Evolutionary conservation across 2,888 invertebrate species (phyloP), one percentile per base, ranked within the genome.

Genomic region (Malthinus seriepunctatus): DNA sequence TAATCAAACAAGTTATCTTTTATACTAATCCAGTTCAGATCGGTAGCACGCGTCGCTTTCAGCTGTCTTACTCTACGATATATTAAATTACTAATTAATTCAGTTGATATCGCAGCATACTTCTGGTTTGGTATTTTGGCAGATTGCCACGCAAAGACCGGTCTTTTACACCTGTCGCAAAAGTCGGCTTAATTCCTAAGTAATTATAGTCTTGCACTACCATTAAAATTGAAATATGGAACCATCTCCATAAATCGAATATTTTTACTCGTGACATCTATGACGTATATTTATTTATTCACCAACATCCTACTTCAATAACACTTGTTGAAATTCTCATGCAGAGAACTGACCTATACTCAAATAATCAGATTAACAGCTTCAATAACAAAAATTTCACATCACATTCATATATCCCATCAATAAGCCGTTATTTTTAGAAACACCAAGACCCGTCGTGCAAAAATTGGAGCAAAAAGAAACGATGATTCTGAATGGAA

Each of bases 121-220:
- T 59, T 59, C 52, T 59, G 53, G 54, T 55, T 60, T 65, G 66
- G 67, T 66, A 67, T 67, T 65, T 67, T 66, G 65, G 65, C 63
- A 66, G 65, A 67, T 66, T 62, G 65, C 57, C 64, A 63, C 62
- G 64, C 62, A 64, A 60, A 63, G 67, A 66, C 64, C 65, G 65
- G 65, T 66, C 64, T 53, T 56, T 58, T 66, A 63, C 67, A 67
- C 67, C 67, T 67, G 67, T 66, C 67, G 51, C 62, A 48, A 61
- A 49, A 61, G 48, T 58, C 56, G 59, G 56, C 55, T 61, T 54
- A 56, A 58, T 64, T 52, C 54, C 46, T 58, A 49, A 52, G 44
- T 58, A 58, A 58, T 53, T 58, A 52, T 44, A 44, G 42, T 45
- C 53, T 15, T 49, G 58, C 42, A 46, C 53, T 59, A 45, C 53